Evolutionary conservation across 1,140 invertebrate species (phyloP).

Genomic region (Solenopsis fugax): DNA sequence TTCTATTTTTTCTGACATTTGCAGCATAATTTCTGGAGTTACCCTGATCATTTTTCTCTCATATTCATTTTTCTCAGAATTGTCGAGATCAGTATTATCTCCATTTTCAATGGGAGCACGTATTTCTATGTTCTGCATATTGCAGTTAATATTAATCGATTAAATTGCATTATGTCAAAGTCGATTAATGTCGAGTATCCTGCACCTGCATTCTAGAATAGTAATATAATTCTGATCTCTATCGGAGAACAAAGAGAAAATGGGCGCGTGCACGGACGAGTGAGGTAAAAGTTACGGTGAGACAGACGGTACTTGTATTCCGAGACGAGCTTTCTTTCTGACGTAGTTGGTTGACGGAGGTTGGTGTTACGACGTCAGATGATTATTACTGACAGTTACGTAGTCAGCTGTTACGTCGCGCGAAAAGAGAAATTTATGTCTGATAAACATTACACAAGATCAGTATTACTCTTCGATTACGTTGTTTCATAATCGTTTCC

Average conservation of each 20-base stretch:
- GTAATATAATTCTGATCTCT: background rate
- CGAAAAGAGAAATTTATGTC: slow-evolving; percentile 40
- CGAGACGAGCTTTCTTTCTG: slow-evolving; percentile 62
- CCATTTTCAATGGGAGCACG: background rate
- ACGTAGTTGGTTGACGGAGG: slow-evolving; percentile 13
- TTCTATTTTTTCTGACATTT: too few relatives aligned
- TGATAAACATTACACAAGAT: slow-evolving; percentile 74
- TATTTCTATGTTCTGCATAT: background rate
- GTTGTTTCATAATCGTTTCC: slow-evolving; percentile 9
- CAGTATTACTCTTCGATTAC: slow-evolving; percentile 59
- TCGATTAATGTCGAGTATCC: background rate
- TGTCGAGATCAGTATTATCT: background rate
- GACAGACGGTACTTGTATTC: slow-evolving; percentile 25
- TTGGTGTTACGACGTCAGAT: slow-evolving; percentile 31
- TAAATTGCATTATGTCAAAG: slow-evolving; percentile 11
- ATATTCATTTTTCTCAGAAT: background rate
- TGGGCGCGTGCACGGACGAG: too few relatives aligned
- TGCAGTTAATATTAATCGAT: background rate
- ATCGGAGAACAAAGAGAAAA: background rate
- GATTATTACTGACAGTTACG: slow-evolving; percentile 63
- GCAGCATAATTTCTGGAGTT: too few relatives aligned
- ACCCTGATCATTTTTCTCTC: background rate
- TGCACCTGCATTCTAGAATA: background rate
- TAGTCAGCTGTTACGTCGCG: slow-evolving; percentile 67
- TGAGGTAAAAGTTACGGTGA: slow-evolving; percentile 4